These are phyloP conservation scores for Oceanodroma tethys DNA, from an alignment of 2,113 vertebrate species.

Conservation along the genomic window DNA sequence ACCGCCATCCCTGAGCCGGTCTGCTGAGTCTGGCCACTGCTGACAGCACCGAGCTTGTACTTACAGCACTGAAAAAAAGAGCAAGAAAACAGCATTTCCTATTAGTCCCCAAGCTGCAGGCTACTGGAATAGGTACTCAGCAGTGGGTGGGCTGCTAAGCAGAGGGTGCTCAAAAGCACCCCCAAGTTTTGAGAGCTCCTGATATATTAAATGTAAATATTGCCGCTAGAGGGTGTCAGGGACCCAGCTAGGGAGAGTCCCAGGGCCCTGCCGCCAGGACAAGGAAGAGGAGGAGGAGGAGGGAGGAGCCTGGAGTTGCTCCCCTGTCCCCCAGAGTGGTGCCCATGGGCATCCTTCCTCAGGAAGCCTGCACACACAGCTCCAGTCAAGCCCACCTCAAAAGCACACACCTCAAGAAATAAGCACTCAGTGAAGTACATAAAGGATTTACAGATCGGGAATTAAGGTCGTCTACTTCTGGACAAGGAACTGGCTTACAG, in stretches of 20 bases:
- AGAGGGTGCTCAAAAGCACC: not conserved
- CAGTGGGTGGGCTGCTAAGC: not conserved
- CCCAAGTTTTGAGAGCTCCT: not conserved
- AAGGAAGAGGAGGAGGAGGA: not conserved
- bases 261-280: not conserved
- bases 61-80: not conserved
- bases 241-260: not conserved
- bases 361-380: not conserved
- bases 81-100: not conserved
- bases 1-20: not conserved
- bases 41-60: not conserved
- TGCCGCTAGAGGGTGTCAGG: conserved; percentile 59
- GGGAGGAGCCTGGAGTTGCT: not conserved
- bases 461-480: not conserved
- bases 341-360: not conserved
- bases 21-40: not conserved
- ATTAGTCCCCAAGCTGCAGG: not conserved
- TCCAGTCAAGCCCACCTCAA: not conserved
- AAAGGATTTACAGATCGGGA: not conserved
- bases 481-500: not conserved
- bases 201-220: not conserved
- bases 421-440: not conserved
- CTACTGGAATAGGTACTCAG: not conserved
- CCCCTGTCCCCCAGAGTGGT: not conserved
- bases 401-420: rapidly evolving